phyloP scores from a whole-genome alignment of 2,113 vertebrate species.

The Lasiurus borealis region DNA sequence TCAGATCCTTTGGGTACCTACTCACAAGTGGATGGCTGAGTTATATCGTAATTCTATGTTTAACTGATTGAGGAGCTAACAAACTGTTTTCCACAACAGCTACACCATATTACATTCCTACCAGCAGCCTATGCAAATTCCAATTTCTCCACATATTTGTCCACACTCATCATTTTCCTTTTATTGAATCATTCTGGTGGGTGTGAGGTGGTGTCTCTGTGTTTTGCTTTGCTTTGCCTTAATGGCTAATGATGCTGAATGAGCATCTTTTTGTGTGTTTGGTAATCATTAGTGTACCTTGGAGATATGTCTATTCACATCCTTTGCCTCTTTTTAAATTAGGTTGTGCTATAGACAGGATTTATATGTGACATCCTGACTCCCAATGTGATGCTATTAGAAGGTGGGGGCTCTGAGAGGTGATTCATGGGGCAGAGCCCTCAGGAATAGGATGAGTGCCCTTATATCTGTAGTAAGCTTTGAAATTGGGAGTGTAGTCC shows the following conservation, averaged over 20 bases:
- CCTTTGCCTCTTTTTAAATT: neutral
- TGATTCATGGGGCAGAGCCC: neutral
- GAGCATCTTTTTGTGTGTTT: neutral
- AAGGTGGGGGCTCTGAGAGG: neutral
- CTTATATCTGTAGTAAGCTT: neutral
- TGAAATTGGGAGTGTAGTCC: neutral
- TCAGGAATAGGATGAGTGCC: neutral
- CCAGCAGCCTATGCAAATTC: neutral
- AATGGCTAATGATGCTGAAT: neutral
- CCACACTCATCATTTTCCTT: neutral
- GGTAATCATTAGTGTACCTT: neutral
- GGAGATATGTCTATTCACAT: neutral
- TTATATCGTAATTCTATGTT: neutral
- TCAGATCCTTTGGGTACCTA: neutral
- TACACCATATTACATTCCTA: too few species aligned
- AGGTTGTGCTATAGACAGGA: neutral
- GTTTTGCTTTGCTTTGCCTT: constrained; percentile 26
- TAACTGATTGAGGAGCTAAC: neutral
- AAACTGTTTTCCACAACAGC: neutral
- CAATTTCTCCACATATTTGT: neutral
- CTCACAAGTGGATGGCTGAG: neutral
- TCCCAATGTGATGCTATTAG: neutral
- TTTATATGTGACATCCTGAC: neutral
- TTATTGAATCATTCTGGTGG: neutral
- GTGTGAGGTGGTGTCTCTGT: neutral